Conservation (phyloP, 2,888 invertebrate genomes). For the Keiferia lycopersicella region DNA sequence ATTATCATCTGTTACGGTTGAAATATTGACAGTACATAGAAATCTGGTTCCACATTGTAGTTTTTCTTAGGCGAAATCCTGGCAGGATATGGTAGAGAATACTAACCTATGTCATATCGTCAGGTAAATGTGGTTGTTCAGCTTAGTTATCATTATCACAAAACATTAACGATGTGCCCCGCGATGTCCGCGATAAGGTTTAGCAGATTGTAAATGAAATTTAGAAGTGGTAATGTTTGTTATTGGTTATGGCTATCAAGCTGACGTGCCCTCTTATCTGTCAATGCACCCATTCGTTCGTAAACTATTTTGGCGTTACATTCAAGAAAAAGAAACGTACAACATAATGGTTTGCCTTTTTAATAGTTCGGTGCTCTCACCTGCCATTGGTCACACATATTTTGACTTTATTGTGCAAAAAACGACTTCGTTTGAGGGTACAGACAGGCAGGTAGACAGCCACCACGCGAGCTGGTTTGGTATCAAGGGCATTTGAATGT, state of each 20-base stretch:
- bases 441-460: constrained; percentile 18
- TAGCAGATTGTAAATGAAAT: constrained; percentile 37
- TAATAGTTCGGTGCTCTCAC: constrained; percentile 12
- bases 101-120: too few relatives aligned
- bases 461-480: constrained; percentile 6
- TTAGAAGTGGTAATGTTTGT: constrained; percentile 33
- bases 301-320: constrained; percentile 18
- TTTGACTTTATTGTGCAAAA: constrained; percentile 24
- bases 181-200: constrained; percentile 31
- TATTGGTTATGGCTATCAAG: constrained; percentile 38
- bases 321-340: constrained; percentile 6
- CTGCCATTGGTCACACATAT: constrained; percentile 20
- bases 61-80: too few relatives aligned
- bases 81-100: too few relatives aligned
- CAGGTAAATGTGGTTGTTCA: too few relatives aligned
- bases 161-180: constrained; percentile 12
- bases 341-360: constrained; percentile 2
- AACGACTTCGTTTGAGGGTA: constrained; percentile 2
- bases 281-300: constrained; percentile 55
- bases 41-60: too few relatives aligned
- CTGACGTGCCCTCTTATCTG: constrained; percentile 56
- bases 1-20: neutral
- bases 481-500: constrained; percentile 22
- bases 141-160: neutral
- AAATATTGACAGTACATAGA: too few relatives aligned